Conservation (phyloP, 1,140 invertebrate genomes). For the Bombus soroeensis region DNA sequence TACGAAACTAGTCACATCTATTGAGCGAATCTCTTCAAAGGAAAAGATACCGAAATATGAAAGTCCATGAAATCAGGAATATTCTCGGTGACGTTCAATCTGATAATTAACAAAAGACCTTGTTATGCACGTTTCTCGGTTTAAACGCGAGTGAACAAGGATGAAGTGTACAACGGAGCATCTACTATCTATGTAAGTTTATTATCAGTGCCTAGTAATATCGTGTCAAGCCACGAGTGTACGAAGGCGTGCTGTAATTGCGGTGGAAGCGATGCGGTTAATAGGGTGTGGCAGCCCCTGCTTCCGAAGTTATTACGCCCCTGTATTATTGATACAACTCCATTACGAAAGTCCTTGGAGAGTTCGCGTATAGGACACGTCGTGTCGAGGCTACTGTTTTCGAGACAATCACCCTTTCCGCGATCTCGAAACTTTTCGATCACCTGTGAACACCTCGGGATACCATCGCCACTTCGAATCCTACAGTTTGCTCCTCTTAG, state of each 20-base stretch:
- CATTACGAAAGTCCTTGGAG: constrained; percentile 62
- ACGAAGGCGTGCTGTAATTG: constrained; percentile 55
- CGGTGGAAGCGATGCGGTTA: constrained; percentile 58
- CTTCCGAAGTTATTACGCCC: constrained; percentile 60
- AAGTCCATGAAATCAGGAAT: background rate
- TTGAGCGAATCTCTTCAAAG: too few relatives aligned
- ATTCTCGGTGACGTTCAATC: background rate
- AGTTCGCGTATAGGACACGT: background rate
- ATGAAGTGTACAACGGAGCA: background rate
- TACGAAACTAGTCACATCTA: too few relatives aligned
- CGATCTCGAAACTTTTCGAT: background rate
- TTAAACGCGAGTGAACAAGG: background rate
- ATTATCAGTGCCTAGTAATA: constrained; percentile 47
- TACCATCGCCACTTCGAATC: background rate
- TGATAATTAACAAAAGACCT: constrained; percentile 10
- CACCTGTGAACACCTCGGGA: background rate
- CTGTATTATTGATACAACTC: constrained; percentile 66
- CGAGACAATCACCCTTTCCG: background rate
- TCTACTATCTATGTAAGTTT: constrained; percentile 40
- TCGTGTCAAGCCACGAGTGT: constrained; percentile 57
- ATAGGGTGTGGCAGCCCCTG: constrained; percentile 60
- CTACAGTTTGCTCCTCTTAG: background rate
- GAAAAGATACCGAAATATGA: too few relatives aligned
- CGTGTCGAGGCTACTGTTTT: background rate
- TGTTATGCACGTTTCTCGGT: background rate